Evolutionary conservation across 2,888 invertebrate genomes (phyloP).

Genomic region (Mycogona germanica): DNA sequence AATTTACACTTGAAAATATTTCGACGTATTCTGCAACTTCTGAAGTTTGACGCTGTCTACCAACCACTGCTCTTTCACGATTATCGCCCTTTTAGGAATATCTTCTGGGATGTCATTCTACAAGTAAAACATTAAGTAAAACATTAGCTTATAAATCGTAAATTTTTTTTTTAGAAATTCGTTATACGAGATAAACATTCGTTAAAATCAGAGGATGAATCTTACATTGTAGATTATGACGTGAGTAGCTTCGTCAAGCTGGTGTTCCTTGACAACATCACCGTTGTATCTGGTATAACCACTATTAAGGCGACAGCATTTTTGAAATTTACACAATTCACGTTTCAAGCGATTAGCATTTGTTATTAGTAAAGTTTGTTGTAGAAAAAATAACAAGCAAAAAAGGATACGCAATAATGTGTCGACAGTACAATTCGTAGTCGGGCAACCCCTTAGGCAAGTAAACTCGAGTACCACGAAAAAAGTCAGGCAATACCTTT

Average conservation of each 20-base stretch:
- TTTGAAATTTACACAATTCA: not conserved
- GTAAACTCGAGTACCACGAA: constrained; percentile 5
- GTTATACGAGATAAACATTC: not conserved
- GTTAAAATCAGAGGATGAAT: not conserved
- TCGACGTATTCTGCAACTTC: not conserved
- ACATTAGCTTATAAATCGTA: not conserved
- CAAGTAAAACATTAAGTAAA: not conserved
- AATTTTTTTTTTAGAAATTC: not conserved
- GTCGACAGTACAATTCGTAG: constrained; percentile 8
- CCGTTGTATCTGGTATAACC: constrained; percentile 14
- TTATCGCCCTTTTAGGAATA: not conserved
- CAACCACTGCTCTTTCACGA: constrained; percentile 7
- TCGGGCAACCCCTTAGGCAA: not conserved
- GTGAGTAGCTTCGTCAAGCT: constrained; percentile 6
- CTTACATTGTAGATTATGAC: not conserved
- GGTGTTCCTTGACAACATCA: constrained; percentile 12
- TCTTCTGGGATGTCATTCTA: not conserved
- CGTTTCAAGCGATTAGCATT: no score
- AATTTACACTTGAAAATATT: no score
- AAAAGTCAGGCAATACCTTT: constrained; percentile 11
- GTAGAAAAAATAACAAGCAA: not conserved
- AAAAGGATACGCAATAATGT: constrained; percentile 18
- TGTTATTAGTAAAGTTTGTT: no score
- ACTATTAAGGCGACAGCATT: not conserved
- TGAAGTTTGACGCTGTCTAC: constrained; percentile 10